Evolutionary conservation across 2,888 invertebrate genomes (phyloP).

Genomic region (Linnaemya tessellans): DNA sequence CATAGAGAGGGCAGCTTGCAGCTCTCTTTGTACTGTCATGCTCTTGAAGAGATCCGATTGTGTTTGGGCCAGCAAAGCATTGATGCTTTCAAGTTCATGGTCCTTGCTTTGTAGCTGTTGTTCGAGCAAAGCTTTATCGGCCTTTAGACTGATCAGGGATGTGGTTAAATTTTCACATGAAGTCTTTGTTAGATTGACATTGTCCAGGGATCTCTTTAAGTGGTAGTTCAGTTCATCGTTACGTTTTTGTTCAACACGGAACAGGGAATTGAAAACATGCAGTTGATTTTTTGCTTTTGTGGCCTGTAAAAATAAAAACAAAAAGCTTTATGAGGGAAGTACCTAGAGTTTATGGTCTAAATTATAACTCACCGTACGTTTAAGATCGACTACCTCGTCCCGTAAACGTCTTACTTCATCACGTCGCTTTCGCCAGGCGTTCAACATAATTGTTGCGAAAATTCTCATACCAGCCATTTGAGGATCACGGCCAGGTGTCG

Average conservation of each 20-base stretch:
- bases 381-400: conserved; percentile 78
- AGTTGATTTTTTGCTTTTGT: conserved; percentile 80
- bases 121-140: conserved; percentile 75
- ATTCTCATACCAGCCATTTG: conserved; percentile 80
- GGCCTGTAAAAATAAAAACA: conserved; percentile 75
- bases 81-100: conserved; percentile 77
- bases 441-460: conserved; percentile 81
- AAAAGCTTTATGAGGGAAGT: not conserved
- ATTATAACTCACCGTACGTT: conserved; percentile 77
- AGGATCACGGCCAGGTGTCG: conserved; percentile 73
- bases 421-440: conserved; percentile 81
- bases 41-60: conserved; percentile 78
- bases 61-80: conserved; percentile 75
- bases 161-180: conserved; percentile 75
- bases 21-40: conserved; percentile 76
- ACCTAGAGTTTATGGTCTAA: not conserved
- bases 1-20: conserved; percentile 76
- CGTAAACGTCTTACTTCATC: conserved; percentile 79
- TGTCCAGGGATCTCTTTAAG: conserved; percentile 76
- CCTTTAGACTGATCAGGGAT: conserved; percentile 75
- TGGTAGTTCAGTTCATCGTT: conserved; percentile 79
- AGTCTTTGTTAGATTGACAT: conserved; percentile 76
- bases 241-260: conserved; percentile 80
- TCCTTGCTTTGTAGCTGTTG: conserved; percentile 75
- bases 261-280: conserved; percentile 80